Conservation (phyloP, 2,113 vertebrate species). For the Sander vitreus region DNA sequence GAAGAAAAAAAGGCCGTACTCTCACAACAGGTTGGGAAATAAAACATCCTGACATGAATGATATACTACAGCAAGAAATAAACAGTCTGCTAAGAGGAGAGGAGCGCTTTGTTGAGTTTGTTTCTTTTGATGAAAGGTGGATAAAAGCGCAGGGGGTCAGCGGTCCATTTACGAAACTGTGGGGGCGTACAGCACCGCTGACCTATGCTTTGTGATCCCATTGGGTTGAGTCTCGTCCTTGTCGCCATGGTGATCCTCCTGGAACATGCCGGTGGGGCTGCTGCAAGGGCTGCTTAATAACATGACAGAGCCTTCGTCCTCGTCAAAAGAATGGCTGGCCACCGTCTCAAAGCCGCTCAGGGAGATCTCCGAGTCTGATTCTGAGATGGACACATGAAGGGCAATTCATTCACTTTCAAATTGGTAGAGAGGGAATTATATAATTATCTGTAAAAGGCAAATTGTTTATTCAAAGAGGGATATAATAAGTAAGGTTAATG, state of each 20-base stretch:
- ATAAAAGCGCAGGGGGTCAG: slow-evolving; percentile 15
- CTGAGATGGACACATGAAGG: slow-evolving; percentile 71
- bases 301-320: slow-evolving; percentile 81
- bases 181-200: slow-evolving; percentile 60
- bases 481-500: not conserved
- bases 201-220: slow-evolving; percentile 94
- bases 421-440: not conserved
- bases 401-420: not conserved
- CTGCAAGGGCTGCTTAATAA: slow-evolving; percentile 79
- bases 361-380: slow-evolving; percentile 92
- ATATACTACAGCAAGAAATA: not conserved
- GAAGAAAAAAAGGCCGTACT: slow-evolving; percentile 35
- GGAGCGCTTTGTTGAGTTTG: not conserved
- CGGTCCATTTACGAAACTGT: slow-evolving; percentile 24
- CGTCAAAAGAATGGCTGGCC: slow-evolving; percentile 85
- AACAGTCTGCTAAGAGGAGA: not conserved
- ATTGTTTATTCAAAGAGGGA: not conserved
- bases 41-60: not conserved
- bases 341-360: slow-evolving; percentile 92
- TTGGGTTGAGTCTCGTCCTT: slow-evolving; percentile 86
- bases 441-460: not conserved
- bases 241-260: slow-evolving; percentile 87
- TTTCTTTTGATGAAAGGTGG: slow-evolving; percentile 26
- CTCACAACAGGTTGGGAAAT: not conserved
- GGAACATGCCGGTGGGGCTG: slow-evolving; percentile 83